Conservation (phyloP, 1,140 invertebrate genomes). For the Anastrepha obliqua region DNA sequence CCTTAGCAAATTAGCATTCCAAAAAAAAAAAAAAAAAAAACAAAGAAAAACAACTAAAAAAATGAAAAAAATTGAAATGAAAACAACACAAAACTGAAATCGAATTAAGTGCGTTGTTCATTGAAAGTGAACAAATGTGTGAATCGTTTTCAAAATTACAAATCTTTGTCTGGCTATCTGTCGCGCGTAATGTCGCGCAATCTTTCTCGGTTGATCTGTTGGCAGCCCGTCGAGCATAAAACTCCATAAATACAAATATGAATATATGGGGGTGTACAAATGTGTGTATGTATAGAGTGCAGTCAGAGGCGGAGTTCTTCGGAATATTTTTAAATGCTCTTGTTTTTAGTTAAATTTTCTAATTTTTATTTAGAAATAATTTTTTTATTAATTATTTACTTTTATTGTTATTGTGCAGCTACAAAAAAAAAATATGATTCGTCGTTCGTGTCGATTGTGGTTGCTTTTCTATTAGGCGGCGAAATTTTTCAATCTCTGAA, state of each 20-base stretch:
- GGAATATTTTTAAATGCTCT: no score
- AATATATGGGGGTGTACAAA: no score
- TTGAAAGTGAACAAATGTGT: conserved; percentile 25
- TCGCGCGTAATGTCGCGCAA: background rate
- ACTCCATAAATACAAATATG: background rate
- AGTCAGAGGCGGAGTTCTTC: no score
- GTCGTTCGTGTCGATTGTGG: no score
- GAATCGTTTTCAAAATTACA: conserved; percentile 29
- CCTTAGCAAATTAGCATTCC: background rate
- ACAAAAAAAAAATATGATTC: no score
- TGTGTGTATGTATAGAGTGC: no score
- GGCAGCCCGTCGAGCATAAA: background rate
- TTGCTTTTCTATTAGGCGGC: no score
- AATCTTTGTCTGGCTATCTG: background rate
- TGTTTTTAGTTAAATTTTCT: no score
- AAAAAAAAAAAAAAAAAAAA: background rate
- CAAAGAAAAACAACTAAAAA: background rate
- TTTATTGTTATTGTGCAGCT: no score
- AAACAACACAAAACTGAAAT: background rate
- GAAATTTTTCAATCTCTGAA: no score
- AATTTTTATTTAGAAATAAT: no score
- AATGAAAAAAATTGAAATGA: background rate
- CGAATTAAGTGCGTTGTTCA: background rate
- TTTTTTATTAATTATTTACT: no score
- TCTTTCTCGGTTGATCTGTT: background rate